Evolutionary conservation across 2,113 vertebrate species (phyloP).

Genomic region (Erythrocercus mccallii): DNA sequence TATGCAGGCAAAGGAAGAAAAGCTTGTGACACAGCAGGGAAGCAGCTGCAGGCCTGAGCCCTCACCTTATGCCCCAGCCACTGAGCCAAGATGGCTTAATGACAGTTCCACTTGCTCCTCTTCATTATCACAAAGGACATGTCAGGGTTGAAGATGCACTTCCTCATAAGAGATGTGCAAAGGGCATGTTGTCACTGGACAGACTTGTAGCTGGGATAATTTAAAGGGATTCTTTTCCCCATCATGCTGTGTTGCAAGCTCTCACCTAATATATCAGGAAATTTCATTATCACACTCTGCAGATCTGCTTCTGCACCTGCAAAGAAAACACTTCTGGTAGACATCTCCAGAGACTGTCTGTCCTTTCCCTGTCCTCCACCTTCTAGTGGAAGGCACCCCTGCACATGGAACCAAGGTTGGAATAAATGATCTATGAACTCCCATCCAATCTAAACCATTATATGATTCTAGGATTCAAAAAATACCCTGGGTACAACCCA

Average conservation of each 20-base stretch:
- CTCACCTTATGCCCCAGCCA: not conserved
- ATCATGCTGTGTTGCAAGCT: not conserved
- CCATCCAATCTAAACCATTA: not conserved
- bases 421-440: not conserved
- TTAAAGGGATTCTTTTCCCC: not conserved
- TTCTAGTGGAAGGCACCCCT: not conserved
- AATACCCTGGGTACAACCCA: not conserved
- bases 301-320: not conserved
- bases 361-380: not conserved
- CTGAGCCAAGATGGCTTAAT: not conserved
- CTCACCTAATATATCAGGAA: not conserved
- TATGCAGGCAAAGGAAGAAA: not conserved
- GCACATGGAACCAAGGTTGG: not conserved
- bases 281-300: fast-evolving
- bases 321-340: not conserved
- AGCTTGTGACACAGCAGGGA: not conserved
- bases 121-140: not conserved
- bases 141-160: not conserved
- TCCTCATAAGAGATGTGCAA: not conserved
- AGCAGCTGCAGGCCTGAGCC: not conserved
- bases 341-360: not conserved
- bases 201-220: not conserved
- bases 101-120: not conserved
- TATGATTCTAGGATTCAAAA: not conserved
- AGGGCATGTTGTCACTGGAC: not conserved